phyloP scores from a whole-genome alignment of 2,113 vertebrate species.

The Heliornis fulica region DNA sequence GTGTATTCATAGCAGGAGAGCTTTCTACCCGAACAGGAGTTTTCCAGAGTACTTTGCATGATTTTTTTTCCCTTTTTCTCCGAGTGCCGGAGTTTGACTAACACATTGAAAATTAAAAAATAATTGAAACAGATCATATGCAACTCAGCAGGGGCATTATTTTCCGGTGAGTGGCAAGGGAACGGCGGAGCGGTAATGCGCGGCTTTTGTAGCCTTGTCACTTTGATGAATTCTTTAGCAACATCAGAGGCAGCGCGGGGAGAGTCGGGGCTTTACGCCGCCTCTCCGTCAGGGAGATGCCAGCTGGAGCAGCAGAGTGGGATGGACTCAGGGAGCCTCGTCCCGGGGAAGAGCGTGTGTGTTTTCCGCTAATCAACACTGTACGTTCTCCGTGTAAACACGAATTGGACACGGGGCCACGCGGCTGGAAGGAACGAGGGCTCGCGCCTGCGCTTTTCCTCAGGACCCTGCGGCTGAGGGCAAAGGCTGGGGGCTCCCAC shows the following conservation, averaged over 20 bases:
- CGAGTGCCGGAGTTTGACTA: background rate
- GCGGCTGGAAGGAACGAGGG: rapidly evolving
- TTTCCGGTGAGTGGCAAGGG: conserved; percentile 34
- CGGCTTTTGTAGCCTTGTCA: conserved; percentile 50
- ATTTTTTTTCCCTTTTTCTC: conserved; percentile 12
- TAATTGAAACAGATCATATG: conserved; percentile 46
- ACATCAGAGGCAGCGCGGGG: background rate
- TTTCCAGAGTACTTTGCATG: conserved; percentile 26
- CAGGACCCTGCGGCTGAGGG: rapidly evolving
- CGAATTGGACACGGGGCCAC: background rate
- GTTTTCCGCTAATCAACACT: background rate
- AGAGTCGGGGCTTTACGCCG: background rate
- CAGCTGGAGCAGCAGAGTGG: background rate
- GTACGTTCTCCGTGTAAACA: background rate
- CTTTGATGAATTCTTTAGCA: conserved; percentile 30
- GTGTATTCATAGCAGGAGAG: conserved; percentile 2
- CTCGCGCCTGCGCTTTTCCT: background rate
- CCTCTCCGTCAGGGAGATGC: background rate
- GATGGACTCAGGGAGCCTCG: background rate
- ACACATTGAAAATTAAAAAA: conserved; percentile 48
- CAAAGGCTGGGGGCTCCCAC: too few species aligned
- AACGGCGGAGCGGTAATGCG: background rate
- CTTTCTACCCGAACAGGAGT: conserved; percentile 12
- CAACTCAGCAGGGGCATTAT: conserved; percentile 31
- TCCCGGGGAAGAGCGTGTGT: background rate